Conservation (phyloP, 2,888 invertebrate species). For the Rhopalosiphum nymphaeae region DNA sequence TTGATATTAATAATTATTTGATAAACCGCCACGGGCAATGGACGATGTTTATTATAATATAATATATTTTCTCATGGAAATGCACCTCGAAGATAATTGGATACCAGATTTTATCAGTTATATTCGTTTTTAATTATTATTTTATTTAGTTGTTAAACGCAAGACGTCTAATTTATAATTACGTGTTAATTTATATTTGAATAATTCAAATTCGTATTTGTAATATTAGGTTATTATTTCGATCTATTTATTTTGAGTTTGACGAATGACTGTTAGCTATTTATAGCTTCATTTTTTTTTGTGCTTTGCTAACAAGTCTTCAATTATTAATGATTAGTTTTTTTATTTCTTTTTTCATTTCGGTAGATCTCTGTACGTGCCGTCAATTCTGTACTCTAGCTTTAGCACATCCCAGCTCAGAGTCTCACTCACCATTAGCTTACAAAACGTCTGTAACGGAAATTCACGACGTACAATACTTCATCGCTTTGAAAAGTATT, state of each 20-base stretch:
- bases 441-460: not conserved
- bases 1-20: slow-evolving; percentile 7
- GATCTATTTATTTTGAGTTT: not conserved
- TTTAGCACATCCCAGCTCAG: not conserved
- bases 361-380: not conserved
- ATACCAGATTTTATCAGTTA: slow-evolving; percentile 11
- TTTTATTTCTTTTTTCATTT: not conserved
- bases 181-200: slow-evolving; percentile 11
- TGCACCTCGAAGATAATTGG: slow-evolving; percentile 4
- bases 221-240: not conserved
- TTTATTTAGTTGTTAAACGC: not conserved
- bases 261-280: not conserved
- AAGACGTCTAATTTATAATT: not conserved
- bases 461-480: not conserved
- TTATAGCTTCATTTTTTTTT: not conserved
- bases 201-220: not conserved
- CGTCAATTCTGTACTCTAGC: not conserved
- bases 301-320: not conserved
- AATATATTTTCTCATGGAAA: not conserved
- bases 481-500: not conserved
- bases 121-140: slow-evolving; percentile 14
- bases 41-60: slow-evolving; percentile 4
- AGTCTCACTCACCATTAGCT: not conserved
- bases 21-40: not conserved
- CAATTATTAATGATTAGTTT: not conserved